A percentile compares a stretch with the other conserved stretches of the same genome.
Conservation (phyloP, 2,797 vertebrate species). For the Enteromius argenteus region DNA sequence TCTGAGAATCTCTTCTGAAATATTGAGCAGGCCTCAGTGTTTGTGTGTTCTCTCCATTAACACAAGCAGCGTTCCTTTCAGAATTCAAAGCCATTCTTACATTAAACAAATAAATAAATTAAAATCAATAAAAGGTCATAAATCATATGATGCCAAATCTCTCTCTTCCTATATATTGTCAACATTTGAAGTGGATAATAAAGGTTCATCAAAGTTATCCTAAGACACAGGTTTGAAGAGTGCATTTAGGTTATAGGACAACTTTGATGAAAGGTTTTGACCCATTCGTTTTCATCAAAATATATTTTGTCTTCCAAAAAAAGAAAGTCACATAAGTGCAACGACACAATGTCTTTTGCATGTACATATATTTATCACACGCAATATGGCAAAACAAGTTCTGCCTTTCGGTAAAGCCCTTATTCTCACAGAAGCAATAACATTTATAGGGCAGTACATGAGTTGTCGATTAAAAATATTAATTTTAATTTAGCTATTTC, state of each 20-base stretch:
- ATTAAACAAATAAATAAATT: not conserved
- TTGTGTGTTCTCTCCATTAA: conserved; percentile 33
- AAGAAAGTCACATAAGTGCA: not conserved
- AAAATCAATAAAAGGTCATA: not conserved
- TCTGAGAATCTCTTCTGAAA: conserved; percentile 15
- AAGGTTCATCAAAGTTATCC: too few relatives aligned
- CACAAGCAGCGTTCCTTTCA: not conserved
- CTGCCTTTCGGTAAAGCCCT: not conserved
- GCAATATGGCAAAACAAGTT: not conserved
- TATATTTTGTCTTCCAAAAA: not conserved
- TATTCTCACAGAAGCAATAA: not conserved
- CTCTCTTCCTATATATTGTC: too few relatives aligned
- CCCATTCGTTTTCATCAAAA: not conserved
- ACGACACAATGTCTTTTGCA: not conserved
- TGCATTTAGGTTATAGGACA: not conserved
- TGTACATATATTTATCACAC: not conserved
- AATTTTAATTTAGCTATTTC: not conserved
- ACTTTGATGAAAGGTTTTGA: too few relatives aligned
- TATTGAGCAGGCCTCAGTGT: conserved; percentile 35
- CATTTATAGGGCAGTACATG: not conserved
- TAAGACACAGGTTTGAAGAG: too few relatives aligned
- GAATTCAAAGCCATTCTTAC: conserved; percentile 11
- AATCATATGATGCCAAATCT: not conserved
- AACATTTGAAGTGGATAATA: too few relatives aligned
- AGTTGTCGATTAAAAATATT: not conserved